Conservation (phyloP, 2,113 vertebrate genomes). For the Todiramphus chloris region DNA sequence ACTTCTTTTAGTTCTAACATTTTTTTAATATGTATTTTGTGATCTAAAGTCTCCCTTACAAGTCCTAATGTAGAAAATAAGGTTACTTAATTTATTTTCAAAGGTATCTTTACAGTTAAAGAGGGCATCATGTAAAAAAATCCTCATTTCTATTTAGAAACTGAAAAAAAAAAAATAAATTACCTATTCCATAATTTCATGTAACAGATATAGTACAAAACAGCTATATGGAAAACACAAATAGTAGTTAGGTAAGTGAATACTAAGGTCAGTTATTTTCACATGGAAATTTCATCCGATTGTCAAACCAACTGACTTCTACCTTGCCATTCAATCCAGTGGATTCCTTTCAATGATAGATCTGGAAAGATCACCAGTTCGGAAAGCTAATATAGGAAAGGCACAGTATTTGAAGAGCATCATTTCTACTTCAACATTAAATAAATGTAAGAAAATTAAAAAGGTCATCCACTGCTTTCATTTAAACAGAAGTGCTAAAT, state of each 20-base stretch:
- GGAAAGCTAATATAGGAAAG: not conserved
- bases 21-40: not conserved
- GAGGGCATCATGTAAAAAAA: not conserved
- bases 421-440: not conserved
- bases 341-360: not conserved
- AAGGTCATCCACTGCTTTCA: constrained; percentile 31
- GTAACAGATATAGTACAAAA: too few species aligned
- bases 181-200: not conserved
- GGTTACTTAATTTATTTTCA: not conserved
- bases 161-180: not conserved
- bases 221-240: not conserved
- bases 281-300: not conserved
- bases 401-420: not conserved
- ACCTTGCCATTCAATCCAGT: not conserved
- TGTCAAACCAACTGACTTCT: not conserved
- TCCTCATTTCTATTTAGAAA: not conserved
- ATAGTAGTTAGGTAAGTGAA: not conserved
- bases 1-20: not conserved
- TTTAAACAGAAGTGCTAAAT: constrained; percentile 14
- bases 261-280: not conserved
- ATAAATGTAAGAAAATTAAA: not conserved
- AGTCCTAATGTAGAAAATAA: not conserved
- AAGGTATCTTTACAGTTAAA: not conserved
- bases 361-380: not conserved
- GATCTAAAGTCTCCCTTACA: not conserved